A percentile compares a stretch with the other conserved stretches of the same genome.
Conservation (phyloP, 2,888 invertebrate species). For the Serripes groenlandicus region DNA sequence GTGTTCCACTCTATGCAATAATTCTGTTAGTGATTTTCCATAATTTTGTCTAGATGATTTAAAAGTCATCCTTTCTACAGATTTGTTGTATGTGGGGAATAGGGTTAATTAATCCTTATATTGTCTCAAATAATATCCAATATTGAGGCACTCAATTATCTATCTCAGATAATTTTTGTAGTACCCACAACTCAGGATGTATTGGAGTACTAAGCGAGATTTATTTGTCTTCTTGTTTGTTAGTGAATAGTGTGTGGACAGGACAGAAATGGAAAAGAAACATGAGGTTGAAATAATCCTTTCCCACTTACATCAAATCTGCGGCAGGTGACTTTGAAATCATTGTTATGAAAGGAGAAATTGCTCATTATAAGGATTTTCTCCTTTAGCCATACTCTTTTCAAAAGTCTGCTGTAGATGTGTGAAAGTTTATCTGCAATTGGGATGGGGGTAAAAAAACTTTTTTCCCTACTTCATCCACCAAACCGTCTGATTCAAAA, state of each 20-base stretch:
- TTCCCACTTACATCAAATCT: background rate
- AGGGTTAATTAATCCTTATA: background rate
- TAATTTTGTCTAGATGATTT: no score
- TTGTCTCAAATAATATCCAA: background rate
- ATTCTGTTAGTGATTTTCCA: no score
- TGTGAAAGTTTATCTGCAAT: background rate
- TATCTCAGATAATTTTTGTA: background rate
- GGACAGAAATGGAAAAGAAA: no score
- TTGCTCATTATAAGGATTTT: background rate
- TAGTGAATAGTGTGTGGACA: background rate
- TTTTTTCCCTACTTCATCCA: background rate
- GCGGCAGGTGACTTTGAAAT: background rate
- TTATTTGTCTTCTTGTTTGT: background rate
- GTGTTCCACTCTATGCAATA: no score
- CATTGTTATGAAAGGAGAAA: slow-evolving; percentile 2
- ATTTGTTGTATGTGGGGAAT: no score
- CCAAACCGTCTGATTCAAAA: background rate
- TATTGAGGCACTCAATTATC: background rate
- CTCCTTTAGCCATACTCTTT: background rate
- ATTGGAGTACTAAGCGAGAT: background rate
- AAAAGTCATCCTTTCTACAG: no score
- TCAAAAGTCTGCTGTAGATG: background rate
- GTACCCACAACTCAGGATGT: background rate
- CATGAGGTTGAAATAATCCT: no score
- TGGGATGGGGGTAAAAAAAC: background rate